Base-by-base conservation (phyloP, 1,140 invertebrate species). In the Drosophila bifasciata region DNA sequence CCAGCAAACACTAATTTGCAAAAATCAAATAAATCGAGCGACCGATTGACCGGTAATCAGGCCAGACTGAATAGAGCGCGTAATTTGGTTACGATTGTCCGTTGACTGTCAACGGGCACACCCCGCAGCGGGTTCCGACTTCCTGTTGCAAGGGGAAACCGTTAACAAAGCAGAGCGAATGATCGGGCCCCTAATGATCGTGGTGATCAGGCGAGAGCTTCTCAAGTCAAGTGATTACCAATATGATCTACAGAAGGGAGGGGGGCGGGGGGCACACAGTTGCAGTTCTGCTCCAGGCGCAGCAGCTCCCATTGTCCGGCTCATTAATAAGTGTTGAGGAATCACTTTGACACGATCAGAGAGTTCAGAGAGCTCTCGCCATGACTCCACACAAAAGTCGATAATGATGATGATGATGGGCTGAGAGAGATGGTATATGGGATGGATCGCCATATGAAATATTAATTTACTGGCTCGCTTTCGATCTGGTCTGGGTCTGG, bases 131-230 rank as follows among this genome's bases (percentile, higher is more conserved):
- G 32, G 57, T 45, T 46, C 32, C 51, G 17, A 59, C 71, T 75
- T 75, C 71, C 71, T 75, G 71, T 74, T 55, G 9, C 21, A 40
- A 16, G 48, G n/a, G 49, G 21, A 21, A 76, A 86, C 83, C 83
- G 83, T 83, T 86, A 88, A 88, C 84, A 88, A 88, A 83, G 83
- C 83, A 66, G 74, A 88, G 62, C 83, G 78, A 86, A 86, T 88
- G 78, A n/a, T n/a, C n/a, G n/a, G 45, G 53, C 57, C 79, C 67
- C 75, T 88, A 88, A 88, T 88, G 84, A 88, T 83, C 83, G 61
- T 48, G 59, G 67, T 70, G 67, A 70, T 68, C 58, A 62, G 49
- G 58, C 59, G 71, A 76, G 53, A 72, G 28, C 62, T 63, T 62
- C 66, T 88, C 70, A 83, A 88, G 75, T 88, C 70, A 83, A 88